Evolutionary conservation across 2,888 invertebrate species (phyloP).

Genomic region (Agrotis clavis): DNA sequence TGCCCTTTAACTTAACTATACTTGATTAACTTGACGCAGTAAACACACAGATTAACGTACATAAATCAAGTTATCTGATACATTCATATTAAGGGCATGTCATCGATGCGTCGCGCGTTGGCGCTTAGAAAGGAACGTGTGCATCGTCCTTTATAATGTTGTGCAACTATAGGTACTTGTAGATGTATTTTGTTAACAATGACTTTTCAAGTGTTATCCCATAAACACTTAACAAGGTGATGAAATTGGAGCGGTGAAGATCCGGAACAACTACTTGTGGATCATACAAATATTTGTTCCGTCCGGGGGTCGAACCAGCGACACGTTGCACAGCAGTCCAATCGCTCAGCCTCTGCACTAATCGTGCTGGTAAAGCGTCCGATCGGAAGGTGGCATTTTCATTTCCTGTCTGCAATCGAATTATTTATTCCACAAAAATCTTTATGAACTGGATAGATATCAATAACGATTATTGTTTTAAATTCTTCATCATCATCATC

Average conservation of each 20-base stretch:
- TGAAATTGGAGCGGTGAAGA: no score
- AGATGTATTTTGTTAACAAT: conserved; percentile 27
- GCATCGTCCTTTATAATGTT: conserved; percentile 46
- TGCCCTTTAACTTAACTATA: conserved; percentile 14
- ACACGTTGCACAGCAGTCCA: no score
- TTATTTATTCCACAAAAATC: no score
- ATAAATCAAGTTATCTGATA: conserved; percentile 36
- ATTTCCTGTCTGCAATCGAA: no score
- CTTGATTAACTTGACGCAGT: conserved; percentile 13
- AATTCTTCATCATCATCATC: no score
- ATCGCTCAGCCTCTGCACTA: no score
- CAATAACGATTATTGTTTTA: neutral
- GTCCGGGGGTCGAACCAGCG: no score
- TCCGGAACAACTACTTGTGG: no score
- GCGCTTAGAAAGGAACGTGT: conserved; percentile 55
- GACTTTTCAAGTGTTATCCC: conserved; percentile 5
- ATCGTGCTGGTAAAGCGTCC: no score
- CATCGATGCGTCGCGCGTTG: conserved; percentile 59
- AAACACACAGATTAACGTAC: neutral
- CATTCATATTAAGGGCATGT: conserved; percentile 57
- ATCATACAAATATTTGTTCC: no score
- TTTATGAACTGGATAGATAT: neutral
- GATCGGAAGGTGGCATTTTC: neutral
- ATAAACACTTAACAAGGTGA: no score
- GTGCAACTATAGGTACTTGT: conserved; percentile 21